These are phyloP conservation scores for Listronotus bonariensis DNA, from an alignment of 1,140 invertebrate genomes.

Conservation along the genomic window DNA sequence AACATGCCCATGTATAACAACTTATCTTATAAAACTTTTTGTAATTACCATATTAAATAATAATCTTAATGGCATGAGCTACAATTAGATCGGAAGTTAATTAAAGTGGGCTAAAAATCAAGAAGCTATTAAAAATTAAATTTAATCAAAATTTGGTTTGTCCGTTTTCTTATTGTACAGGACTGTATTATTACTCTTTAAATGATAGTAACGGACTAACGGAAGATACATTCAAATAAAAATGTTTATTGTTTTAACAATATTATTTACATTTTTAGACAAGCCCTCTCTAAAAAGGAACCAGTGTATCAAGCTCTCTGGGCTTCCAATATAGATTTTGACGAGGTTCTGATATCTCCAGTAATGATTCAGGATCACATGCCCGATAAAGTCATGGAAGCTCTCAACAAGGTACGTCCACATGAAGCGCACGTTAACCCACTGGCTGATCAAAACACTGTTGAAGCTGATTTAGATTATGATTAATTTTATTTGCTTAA, in stretches of 20 bases:
- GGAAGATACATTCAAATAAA: no score
- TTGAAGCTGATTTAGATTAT: conserved; percentile 8
- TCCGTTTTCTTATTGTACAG: no score
- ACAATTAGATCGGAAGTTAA: no score
- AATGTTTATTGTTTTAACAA: background rate
- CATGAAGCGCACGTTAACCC: conserved; percentile 10
- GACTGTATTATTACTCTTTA: no score
- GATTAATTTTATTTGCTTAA: background rate
- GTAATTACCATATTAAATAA: no score
- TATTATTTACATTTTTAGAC: conserved; percentile 57
- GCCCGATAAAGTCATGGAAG: conserved; percentile 87
- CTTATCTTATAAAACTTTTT: no score
- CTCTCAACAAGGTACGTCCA: conserved; percentile 79
- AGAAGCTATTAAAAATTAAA: no score
- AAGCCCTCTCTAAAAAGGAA: conserved; percentile 70
- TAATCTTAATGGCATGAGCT: no score
- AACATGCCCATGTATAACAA: no score
- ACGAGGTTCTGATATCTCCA: conserved; percentile 89
- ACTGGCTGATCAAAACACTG: background rate
- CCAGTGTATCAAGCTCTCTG: conserved; percentile 90
- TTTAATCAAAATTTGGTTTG: no score
- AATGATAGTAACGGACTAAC: no score
- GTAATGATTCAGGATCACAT: conserved; percentile 94
- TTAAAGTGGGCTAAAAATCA: no score
- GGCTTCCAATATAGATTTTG: conserved; percentile 85